Evolutionary conservation across 2,797 vertebrate genomes (phyloP), one percentile per base, ranked within the genome.

Genomic region (Choloepus didactylus): DNA sequence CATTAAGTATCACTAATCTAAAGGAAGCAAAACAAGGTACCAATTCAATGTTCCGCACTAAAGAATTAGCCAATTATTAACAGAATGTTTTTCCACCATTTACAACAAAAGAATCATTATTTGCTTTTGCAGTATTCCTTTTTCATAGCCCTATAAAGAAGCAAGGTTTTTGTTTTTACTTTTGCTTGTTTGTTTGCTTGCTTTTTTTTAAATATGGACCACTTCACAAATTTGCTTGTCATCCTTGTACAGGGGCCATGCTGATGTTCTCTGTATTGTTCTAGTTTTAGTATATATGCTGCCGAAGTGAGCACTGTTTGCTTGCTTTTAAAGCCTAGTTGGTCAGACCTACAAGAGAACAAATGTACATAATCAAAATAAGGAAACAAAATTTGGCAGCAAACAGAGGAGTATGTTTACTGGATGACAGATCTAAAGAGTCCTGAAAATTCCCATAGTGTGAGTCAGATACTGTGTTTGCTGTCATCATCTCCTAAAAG

Each of bases 271-370:
- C 41, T 44, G 41, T 44, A 44, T 44, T 6, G 6, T 44, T 44
- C 4, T 3, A 44, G 41, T 44, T 44, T 44, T 44, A 44, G 41
- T 44, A 44, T 44, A 44, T 44, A 44, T 44, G 41, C 41, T 44
- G 41, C 41, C 6, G 41, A 44, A 44, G 41, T 44, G 41, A 44
- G 4, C 41, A 44, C 70, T 75, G 11, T 76, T 38, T 44, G 12
- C 49, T 79, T 88, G 82, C 51, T 66, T 89, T 75, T 83, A 51
- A 56, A 41, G 19, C 81, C 75, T 76, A 41, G 18, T 87, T 93
- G 51, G 72, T 76, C 54, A 89, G 70, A 82, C n/a, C 41, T 56
- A 9, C 69, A 70, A 62, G 87, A 49, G 6, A 5, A 70, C 41
- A 64, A 35, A 27, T 73, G 14, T 80, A 27, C 77, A 51, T 64